Evolutionary conservation across 2,113 vertebrate genomes (phyloP).

Genomic region (Circaetus cinerascens): DNA sequence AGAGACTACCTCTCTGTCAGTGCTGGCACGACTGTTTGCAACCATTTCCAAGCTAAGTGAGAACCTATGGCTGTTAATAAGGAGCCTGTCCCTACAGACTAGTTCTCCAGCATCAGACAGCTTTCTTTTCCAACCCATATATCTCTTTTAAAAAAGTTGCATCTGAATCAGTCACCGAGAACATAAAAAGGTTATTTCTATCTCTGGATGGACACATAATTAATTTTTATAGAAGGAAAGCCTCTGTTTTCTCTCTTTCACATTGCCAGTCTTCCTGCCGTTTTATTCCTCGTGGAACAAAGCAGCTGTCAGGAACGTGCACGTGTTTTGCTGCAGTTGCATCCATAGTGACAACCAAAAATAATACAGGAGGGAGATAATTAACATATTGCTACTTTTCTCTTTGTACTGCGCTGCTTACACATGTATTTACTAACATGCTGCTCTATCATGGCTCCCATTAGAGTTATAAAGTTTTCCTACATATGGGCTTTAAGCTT

Average conservation of each 20-base stretch:
- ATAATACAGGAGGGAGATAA: constrained; percentile 52
- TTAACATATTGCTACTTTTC: constrained; percentile 61
- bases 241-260: constrained; percentile 16
- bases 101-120: neutral
- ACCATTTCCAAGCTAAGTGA: neutral
- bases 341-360: constrained; percentile 51
- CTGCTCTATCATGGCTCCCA: constrained; percentile 51
- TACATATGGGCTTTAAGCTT: constrained; percentile 59
- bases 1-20: neutral
- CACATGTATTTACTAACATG: constrained; percentile 69
- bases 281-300: constrained; percentile 10
- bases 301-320: constrained; percentile 8
- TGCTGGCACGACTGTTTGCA: neutral
- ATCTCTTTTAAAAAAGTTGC: neutral
- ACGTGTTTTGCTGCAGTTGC: neutral
- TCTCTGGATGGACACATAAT: neutral
- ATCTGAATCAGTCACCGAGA: neutral
- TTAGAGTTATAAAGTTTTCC: constrained; percentile 62
- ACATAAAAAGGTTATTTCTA: neutral
- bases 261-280: neutral
- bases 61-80: neutral
- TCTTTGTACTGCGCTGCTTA: constrained; percentile 56
- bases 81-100: neutral
- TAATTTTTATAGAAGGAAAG: neutral
- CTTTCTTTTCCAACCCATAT: neutral